Conservation (phyloP, 2,888 invertebrate species). For the Tigriopus californicus region DNA sequence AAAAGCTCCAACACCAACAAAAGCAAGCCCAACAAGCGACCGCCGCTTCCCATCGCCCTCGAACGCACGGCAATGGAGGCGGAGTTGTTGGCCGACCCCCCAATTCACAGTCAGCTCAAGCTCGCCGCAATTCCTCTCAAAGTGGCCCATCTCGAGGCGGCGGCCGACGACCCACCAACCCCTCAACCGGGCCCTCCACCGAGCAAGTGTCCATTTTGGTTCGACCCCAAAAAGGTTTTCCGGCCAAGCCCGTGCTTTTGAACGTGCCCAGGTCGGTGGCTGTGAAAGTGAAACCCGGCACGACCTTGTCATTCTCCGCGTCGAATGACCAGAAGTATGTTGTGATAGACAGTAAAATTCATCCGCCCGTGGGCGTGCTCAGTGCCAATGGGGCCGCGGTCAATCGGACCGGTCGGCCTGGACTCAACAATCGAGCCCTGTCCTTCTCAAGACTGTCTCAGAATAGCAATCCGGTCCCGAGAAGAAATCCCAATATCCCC, state of each 20-base stretch:
- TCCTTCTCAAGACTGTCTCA: too few species aligned
- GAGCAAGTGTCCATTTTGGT: conserved; percentile 15
- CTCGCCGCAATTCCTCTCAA: background rate
- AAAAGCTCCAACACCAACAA: background rate
- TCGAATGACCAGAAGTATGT: conserved; percentile 13
- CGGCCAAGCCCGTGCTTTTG: conserved; percentile 12
- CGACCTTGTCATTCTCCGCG: conserved; percentile 15
- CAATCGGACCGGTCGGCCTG: too few species aligned
- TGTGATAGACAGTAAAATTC: conserved; percentile 15
- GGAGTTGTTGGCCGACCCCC: background rate
- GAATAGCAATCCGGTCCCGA: too few species aligned
- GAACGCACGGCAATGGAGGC: background rate
- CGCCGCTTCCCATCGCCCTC: background rate
- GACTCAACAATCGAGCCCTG: too few species aligned
- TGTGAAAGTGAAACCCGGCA: conserved; percentile 13
- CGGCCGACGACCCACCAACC: background rate
- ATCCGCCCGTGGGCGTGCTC: conserved; percentile 10
- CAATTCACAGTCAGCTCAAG: background rate
- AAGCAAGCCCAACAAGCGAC: background rate
- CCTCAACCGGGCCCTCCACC: background rate
- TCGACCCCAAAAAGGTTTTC: background rate
- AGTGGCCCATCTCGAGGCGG: too few species aligned
- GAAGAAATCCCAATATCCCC: too few species aligned
- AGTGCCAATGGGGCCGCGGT: too few species aligned
- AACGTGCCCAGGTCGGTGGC: conserved; percentile 14